A percentile compares a stretch with the other conserved stretches of the same genome.
These are phyloP conservation scores for Enteromius thamalakanensis DNA, from an alignment of 2,797 vertebrate genomes.

Conservation along the genomic window DNA sequence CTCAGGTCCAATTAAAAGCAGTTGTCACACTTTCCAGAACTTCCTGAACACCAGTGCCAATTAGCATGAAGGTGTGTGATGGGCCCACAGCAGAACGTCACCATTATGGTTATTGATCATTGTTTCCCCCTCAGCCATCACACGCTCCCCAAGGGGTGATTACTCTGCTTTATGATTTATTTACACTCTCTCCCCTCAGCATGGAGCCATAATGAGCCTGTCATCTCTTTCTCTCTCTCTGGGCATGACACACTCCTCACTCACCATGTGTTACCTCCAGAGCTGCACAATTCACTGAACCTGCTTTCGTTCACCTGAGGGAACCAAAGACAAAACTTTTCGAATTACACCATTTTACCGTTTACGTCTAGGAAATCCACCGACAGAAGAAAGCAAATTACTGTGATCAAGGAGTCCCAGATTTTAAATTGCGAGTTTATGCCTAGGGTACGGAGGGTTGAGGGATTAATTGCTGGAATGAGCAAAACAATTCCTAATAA, in stretches of 20 bases:
- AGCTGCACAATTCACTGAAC: slow-evolving; percentile 41
- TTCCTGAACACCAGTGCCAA: slow-evolving; percentile 43
- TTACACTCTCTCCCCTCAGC: slow-evolving; percentile 56
- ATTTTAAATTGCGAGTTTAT: slow-evolving; percentile 29
- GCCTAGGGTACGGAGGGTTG: neutral
- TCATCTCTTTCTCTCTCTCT: slow-evolving; percentile 47
- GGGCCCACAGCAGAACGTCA: slow-evolving; percentile 43
- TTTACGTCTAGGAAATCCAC: slow-evolving; percentile 39
- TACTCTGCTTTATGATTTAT: slow-evolving; percentile 62
- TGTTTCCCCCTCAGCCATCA: slow-evolving; percentile 48
- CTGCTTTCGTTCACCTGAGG: slow-evolving; percentile 30
- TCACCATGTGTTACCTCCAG: slow-evolving; percentile 42
- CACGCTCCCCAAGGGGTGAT: slow-evolving; percentile 57
- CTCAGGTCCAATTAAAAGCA: slow-evolving; percentile 39
- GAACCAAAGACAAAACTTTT: slow-evolving; percentile 39
- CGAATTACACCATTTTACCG: slow-evolving; percentile 27
- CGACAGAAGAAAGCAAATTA: slow-evolving; percentile 31
- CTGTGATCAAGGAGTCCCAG: slow-evolving; percentile 15
- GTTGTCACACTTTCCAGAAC: slow-evolving; percentile 42
- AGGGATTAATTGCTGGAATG: slow-evolving; percentile 38
- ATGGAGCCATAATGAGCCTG: slow-evolving; percentile 61
- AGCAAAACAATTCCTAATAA: slow-evolving; percentile 40
- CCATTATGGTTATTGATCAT: slow-evolving; percentile 64
- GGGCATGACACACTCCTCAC: slow-evolving; percentile 42
- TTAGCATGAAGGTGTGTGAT: slow-evolving; percentile 59